Percentiles rank a stretch among this genome's conserved stretches.
Conservation (phyloP, 2,797 vertebrate species). For the Monodelphis domestica region DNA sequence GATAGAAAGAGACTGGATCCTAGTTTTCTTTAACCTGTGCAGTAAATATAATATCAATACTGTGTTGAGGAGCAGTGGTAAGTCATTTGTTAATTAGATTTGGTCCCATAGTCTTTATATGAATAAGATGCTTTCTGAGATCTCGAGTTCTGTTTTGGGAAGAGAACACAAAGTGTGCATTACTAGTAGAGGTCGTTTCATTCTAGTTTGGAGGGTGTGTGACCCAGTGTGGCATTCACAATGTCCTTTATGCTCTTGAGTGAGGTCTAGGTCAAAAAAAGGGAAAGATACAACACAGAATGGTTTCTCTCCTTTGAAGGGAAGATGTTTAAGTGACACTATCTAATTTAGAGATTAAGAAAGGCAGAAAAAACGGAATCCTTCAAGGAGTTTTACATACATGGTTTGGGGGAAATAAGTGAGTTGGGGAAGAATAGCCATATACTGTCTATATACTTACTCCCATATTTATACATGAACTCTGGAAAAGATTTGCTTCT, state of each 20-base stretch:
- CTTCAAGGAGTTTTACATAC: not conserved
- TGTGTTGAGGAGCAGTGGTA: not conserved
- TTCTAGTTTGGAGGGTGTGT: not conserved
- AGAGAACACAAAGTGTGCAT: not conserved
- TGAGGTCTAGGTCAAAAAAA: not conserved
- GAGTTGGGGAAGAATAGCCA: not conserved
- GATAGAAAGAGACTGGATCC: not conserved
- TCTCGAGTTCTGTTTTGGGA: not conserved
- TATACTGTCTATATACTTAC: not conserved
- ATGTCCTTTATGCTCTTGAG: not conserved
- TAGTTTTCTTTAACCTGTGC: not conserved
- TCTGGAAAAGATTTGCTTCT: not conserved
- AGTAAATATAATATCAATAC: not conserved
- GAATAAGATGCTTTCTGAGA: not conserved
- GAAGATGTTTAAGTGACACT: not conserved
- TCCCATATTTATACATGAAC: not conserved
- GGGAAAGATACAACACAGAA: not conserved
- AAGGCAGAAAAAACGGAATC: not conserved
- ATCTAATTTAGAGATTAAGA: not conserved
- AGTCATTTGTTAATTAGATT: not conserved
- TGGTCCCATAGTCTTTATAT: not conserved
- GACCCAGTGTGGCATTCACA: not conserved
- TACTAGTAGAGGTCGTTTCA: not conserved
- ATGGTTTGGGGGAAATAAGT: not conserved
- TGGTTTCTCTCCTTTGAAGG: not conserved